phyloP scores from a whole-genome alignment of 2,113 vertebrate species.

The Tragelaphus imberbis region DNA sequence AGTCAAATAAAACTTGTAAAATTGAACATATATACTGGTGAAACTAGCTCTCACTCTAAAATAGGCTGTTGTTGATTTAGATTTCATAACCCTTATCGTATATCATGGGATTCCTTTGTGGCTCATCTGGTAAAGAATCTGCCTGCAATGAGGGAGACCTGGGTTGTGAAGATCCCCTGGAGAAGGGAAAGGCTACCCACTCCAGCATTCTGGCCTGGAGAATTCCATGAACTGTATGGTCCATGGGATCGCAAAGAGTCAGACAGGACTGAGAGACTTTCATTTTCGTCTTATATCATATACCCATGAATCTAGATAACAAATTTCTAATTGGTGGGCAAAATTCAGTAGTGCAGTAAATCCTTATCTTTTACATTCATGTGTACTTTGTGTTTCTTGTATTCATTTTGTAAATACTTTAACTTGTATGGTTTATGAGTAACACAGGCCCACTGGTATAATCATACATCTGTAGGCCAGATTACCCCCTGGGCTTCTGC shows the following conservation, averaged over 20 bases:
- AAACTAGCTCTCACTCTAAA: neutral
- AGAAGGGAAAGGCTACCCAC: neutral
- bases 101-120: neutral
- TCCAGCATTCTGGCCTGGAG: neutral
- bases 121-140: neutral
- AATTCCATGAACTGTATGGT: neutral
- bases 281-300: neutral
- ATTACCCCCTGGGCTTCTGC: conserved; percentile 19
- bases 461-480: conserved; percentile 42
- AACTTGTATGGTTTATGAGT: conserved; percentile 21
- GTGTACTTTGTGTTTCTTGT: conserved; percentile 34
- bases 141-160: neutral
- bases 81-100: neutral
- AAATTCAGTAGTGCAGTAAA: neutral
- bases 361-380: neutral
- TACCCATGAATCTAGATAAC: neutral
- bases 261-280: neutral
- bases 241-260: neutral
- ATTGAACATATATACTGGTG: neutral
- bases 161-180: neutral
- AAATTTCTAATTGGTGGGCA: conserved; percentile 20
- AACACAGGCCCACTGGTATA: neutral
- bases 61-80: neutral
- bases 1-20: neutral
- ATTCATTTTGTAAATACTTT: conserved; percentile 40